These are phyloP conservation scores for Pheosia tremula DNA, from an alignment of 2,888 invertebrate species.

Conservation along the genomic window DNA sequence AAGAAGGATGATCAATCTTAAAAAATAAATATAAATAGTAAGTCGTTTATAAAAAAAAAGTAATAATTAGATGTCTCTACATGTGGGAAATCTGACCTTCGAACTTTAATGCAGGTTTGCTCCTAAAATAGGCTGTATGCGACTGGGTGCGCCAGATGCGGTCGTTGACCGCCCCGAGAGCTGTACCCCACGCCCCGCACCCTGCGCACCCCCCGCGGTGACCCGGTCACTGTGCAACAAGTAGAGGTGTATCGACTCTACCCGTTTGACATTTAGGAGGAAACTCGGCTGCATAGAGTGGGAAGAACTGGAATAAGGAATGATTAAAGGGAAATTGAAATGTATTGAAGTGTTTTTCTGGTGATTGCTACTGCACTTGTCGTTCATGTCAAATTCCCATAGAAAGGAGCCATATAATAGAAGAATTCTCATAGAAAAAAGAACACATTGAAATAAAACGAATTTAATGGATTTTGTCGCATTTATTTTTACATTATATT, in stretches of 20 bases:
- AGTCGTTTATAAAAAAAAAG: too few species aligned
- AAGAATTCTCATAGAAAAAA: too few species aligned
- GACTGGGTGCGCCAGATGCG: conserved; percentile 63
- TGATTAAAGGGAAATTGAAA: neutral
- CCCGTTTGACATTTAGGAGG: conserved; percentile 78
- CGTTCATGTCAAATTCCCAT: too few species aligned
- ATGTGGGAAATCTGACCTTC: conserved; percentile 58
- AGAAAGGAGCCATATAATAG: too few species aligned
- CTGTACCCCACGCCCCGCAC: conserved; percentile 42
- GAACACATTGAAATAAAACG: too few species aligned
- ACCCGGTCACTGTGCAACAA: conserved; percentile 80
- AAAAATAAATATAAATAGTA: too few species aligned
- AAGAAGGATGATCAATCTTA: too few species aligned
- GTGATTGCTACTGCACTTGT: too few species aligned
- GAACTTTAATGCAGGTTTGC: conserved; percentile 69
- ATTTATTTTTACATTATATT: too few species aligned
- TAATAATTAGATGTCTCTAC: neutral
- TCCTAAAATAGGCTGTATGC: conserved; percentile 71
- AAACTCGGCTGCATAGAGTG: conserved; percentile 15
- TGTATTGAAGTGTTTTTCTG: too few species aligned
- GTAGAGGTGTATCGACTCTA: conserved; percentile 73
- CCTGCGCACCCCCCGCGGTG: conserved; percentile 53
- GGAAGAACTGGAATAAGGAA: neutral
- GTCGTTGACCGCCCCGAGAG: conserved; percentile 64
- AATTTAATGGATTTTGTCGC: too few species aligned